Base-by-base conservation (phyloP, 2,888 invertebrate genomes). In the Lasioglossum oenotherae region DNA sequence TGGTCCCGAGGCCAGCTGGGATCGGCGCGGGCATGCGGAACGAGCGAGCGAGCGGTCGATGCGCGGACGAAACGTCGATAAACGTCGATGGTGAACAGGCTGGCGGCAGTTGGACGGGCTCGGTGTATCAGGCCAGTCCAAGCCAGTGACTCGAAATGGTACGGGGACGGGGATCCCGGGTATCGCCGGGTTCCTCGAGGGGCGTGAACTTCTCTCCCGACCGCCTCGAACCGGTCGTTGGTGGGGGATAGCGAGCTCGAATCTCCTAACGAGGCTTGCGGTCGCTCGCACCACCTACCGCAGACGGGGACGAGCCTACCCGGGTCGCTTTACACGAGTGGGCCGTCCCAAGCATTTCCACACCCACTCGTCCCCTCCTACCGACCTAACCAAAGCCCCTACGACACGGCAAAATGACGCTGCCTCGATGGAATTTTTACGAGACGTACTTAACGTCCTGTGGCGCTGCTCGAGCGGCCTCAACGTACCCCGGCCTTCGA, bases 241-340 rank as follows among this genome's bases (percentile, higher is more conserved):
- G 92, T 90, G 91, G 90, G 92, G 87, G 90, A 44, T 1, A 19
- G 74, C 60, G 44, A 74, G 84, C 73, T 84, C 84, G 38, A 69
- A 57, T 71, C 77, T 83, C 80, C 81, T 79, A 78, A 82, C 12
- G 73, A 79, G 49, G 57, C 64, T 49, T 71, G 5, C 16, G 8
- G 8, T 67, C 35, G 27, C 8, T 74, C 53, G 88, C 78, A 57
- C 90, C 90, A 87, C 90, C 90, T 76, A 95, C 94, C 95, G 44
- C 27, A 19, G 94, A 95, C 95, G 94, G 95, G 94, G 92, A 89
- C 95, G 95, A 96, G 95, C 95, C 95, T 93, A 89, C 90, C 89
- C 88, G 80, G 19, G 19, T n/a, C 5, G 49, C 69, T 38, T 53
- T 12, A 41, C 49, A 57, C 46, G 23, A 72, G 38, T 86, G 80